These are phyloP conservation scores for Physella acuta DNA, from an alignment of 1,140 invertebrate species.

Conservation along the genomic window DNA sequence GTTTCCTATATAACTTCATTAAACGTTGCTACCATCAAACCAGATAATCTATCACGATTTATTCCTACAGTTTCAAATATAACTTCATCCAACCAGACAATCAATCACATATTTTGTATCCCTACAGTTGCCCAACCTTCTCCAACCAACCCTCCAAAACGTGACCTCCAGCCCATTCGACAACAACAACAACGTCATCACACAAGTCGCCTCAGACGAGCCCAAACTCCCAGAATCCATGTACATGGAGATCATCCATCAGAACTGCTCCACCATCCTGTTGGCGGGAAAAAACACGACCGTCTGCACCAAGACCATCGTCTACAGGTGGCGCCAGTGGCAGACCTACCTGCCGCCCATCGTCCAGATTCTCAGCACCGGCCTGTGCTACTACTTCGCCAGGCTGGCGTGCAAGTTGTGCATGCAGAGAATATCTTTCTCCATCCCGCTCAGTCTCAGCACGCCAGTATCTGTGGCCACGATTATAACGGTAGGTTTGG, in stretches of 20 bases:
- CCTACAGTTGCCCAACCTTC: no score
- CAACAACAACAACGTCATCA: no score
- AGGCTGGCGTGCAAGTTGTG: conserved; percentile 50
- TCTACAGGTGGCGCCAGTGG: conserved; percentile 33
- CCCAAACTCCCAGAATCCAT: not conserved
- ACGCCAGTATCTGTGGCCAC: conserved; percentile 44
- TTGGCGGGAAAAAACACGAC: conserved; percentile 31
- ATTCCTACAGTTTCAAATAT: no score
- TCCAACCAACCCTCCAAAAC: no score
- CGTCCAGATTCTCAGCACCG: conserved; percentile 38
- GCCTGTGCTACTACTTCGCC: conserved; percentile 47
- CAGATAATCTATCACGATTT: no score
- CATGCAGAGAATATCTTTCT: conserved; percentile 52
- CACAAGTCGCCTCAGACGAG: not conserved
- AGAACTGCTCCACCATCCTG: conserved; percentile 33
- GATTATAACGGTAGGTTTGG: conserved; percentile 31
- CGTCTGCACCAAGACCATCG: conserved; percentile 29
- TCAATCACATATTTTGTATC: no score
- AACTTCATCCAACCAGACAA: no score
- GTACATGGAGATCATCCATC: conserved; percentile 23
- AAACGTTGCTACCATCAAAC: no score
- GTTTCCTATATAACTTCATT: no score
- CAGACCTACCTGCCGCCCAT: conserved; percentile 37
- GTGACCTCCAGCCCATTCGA: not conserved
- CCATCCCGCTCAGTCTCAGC: conserved; percentile 45